These are phyloP conservation scores for Lepus europaeus DNA, from an alignment of 2,113 vertebrate species.

Conservation along the genomic window DNA sequence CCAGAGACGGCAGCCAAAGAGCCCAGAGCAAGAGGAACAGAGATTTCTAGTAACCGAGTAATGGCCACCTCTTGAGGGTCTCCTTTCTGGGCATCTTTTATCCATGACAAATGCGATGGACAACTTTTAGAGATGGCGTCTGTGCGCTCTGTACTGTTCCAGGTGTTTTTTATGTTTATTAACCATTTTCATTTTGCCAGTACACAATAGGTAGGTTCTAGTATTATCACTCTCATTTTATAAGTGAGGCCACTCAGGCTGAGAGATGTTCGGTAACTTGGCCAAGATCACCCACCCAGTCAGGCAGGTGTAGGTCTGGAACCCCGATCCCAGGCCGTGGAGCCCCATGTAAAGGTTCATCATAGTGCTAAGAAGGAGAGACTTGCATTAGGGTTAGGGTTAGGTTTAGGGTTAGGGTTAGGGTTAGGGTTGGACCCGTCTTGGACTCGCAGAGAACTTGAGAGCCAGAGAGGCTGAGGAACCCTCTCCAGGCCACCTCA, in stretches of 20 bases:
- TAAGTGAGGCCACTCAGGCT: background rate
- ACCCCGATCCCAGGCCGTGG: background rate
- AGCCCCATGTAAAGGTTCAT: background rate
- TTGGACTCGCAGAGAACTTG: background rate
- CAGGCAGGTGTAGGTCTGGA: background rate
- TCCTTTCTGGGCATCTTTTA: background rate
- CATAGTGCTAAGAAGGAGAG: background rate
- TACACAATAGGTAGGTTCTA: background rate
- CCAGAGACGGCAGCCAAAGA: background rate
- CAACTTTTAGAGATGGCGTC: background rate
- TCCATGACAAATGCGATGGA: background rate
- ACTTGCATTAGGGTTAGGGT: background rate
- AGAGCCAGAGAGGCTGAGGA: background rate
- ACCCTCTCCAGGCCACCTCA: background rate
- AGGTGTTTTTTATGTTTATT: slow-evolving; percentile 11
- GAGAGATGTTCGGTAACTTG: background rate
- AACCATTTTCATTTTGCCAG: background rate
- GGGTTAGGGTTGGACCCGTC: background rate
- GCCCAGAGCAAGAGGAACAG: background rate
- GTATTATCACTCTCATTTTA: background rate
- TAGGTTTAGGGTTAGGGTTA: too few species aligned
- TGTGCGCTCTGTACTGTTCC: background rate
- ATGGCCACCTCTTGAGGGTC: background rate
- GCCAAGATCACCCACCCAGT: background rate
- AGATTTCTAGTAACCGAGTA: background rate